Conservation (phyloP, 2,797 vertebrate genomes). For the Zalophus californianus region DNA sequence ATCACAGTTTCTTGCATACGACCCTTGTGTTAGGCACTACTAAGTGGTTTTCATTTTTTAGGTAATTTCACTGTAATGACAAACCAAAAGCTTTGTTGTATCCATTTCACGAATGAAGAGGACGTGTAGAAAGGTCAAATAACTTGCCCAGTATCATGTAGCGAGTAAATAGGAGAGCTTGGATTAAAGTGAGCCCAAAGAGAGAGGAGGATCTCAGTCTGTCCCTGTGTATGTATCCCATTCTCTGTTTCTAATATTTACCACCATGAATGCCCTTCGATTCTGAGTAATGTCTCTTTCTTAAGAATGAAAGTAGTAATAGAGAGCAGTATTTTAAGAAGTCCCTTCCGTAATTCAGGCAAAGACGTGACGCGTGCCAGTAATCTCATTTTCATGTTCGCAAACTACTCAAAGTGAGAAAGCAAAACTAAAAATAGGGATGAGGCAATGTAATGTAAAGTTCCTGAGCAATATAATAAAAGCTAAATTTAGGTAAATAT, state of each 20-base stretch:
- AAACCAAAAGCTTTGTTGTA: not conserved
- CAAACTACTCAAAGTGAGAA: constrained; percentile 25
- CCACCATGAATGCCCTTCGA: not conserved
- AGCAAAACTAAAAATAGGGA: constrained; percentile 36
- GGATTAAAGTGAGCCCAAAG: not conserved
- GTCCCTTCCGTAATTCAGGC: not conserved
- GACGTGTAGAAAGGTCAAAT: not conserved
- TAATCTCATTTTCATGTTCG: constrained; percentile 51
- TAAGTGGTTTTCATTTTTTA: not conserved
- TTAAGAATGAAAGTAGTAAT: constrained; percentile 19
- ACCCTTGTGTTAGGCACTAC: not conserved
- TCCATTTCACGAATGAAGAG: not conserved
- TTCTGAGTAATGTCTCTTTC: not conserved
- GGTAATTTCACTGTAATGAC: not conserved
- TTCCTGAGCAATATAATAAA: not conserved
- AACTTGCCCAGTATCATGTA: not conserved
- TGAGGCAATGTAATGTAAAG: constrained; percentile 19
- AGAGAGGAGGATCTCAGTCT: not conserved
- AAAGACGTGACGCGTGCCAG: constrained; percentile 31
- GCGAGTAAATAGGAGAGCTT: not conserved
- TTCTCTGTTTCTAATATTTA: not conserved
- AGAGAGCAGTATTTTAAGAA: not conserved
- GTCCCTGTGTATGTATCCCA: not conserved
- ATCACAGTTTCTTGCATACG: not conserved
- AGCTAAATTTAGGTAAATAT: constrained; percentile 35